Percentiles rank a stretch among this genome's conserved stretches.
phyloP scores from a whole-genome alignment of 2,797 vertebrate species.

The Harpagifer antarcticus region DNA sequence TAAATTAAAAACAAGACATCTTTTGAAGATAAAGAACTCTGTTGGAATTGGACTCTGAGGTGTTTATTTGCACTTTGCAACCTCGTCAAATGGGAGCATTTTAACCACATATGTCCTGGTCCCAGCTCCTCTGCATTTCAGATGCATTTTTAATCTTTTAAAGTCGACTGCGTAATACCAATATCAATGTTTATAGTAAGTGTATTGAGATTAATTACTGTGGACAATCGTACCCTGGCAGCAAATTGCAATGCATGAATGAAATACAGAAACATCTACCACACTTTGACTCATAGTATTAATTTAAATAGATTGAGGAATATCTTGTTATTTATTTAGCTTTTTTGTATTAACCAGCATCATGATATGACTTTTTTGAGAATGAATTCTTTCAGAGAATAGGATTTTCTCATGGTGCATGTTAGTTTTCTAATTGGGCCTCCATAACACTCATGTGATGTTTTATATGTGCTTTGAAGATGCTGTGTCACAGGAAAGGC shows the following conservation, averaged over 20 bases:
- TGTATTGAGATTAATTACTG: slow-evolving; percentile 25
- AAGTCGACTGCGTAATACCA: slow-evolving; percentile 15
- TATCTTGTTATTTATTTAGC: neutral
- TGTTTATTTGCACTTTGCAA: slow-evolving; percentile 32
- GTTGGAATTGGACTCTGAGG: slow-evolving; percentile 14
- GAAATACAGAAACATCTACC: neutral
- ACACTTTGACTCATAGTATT: slow-evolving; percentile 8
- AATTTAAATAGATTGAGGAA: neutral
- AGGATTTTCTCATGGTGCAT: slow-evolving; percentile 11
- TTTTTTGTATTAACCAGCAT: neutral
- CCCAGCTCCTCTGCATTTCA: slow-evolving; percentile 28
- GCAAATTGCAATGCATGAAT: slow-evolving; percentile 13
- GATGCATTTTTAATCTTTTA: slow-evolving; percentile 31
- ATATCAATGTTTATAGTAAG: slow-evolving; percentile 2
- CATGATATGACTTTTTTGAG: neutral
- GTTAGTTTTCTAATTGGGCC: neutral
- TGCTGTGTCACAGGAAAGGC: slow-evolving; percentile 21
- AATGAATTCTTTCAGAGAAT: slow-evolving; percentile 3
- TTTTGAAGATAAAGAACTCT: slow-evolving; percentile 27
- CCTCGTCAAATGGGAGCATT: slow-evolving; percentile 31
- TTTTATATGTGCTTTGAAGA: slow-evolving; percentile 41
- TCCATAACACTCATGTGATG: neutral
- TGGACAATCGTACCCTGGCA: slow-evolving; percentile 2
- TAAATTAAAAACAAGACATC: slow-evolving; percentile 41
- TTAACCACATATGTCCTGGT: slow-evolving; percentile 29